Conservation (phyloP, 2,113 vertebrate genomes). For the Nannobrachium achirus region DNA sequence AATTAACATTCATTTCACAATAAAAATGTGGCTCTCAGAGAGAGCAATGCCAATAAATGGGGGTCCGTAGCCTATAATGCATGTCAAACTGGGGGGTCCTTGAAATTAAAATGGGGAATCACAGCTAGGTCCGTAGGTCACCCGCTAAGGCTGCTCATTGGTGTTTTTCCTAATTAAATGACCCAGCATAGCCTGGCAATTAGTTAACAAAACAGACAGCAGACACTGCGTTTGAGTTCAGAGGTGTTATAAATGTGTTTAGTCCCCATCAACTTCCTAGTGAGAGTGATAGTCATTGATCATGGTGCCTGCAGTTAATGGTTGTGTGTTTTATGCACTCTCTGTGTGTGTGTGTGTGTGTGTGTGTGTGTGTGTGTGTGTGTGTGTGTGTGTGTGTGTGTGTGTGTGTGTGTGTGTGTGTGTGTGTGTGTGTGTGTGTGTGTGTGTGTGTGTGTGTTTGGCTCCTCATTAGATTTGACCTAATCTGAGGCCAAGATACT, state of each 20-base stretch:
- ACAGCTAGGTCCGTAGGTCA: too few species aligned
- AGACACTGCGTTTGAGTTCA: slow-evolving; percentile 30
- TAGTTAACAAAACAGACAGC: slow-evolving; percentile 58
- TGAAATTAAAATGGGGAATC: too few species aligned
- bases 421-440: slow-evolving; percentile 31
- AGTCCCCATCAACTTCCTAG: slow-evolving; percentile 26
- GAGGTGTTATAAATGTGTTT: slow-evolving; percentile 1
- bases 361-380: too few species aligned
- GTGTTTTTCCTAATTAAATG: slow-evolving; percentile 65
- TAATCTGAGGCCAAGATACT: slow-evolving; percentile 58
- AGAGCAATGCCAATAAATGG: too few species aligned
- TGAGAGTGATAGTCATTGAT: slow-evolving; percentile 6
- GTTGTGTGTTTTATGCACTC: too few species aligned
- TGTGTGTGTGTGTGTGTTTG: slow-evolving; percentile 31
- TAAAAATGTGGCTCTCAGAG: too few species aligned
- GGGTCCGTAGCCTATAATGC: too few species aligned
- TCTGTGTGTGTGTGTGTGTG: too few species aligned
- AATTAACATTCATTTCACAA: too few species aligned
- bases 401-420: slow-evolving; percentile 3
- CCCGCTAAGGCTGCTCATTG: slow-evolving; percentile 62
- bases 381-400: too few species aligned
- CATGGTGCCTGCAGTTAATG: slow-evolving; percentile 1
- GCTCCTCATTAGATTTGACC: slow-evolving; percentile 62
- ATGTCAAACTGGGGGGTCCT: too few species aligned
- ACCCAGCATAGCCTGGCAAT: slow-evolving; percentile 65